phyloP scores from a whole-genome alignment of 2,888 invertebrate species.

The Pollenia labialis region DNA sequence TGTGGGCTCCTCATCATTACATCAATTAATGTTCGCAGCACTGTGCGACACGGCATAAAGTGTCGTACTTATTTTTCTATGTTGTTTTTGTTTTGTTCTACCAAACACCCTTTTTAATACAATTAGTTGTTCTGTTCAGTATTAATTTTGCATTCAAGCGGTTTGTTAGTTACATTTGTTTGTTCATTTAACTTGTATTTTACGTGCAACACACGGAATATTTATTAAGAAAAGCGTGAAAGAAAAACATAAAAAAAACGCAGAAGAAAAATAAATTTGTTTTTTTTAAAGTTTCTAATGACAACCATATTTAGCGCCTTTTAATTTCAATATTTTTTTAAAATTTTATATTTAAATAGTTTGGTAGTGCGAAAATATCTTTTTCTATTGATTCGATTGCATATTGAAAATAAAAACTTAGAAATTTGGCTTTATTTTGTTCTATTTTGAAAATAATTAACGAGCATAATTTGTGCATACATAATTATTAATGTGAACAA shows the following conservation, averaged over 20 bases:
- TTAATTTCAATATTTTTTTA: slow-evolving; percentile 28
- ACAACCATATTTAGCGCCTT: slow-evolving; percentile 22
- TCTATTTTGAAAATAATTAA: slow-evolving; percentile 33
- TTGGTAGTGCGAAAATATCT: background rate
- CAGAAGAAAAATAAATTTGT: slow-evolving; percentile 5
- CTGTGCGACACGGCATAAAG: slow-evolving; percentile 61
- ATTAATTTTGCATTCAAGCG: slow-evolving; percentile 67
- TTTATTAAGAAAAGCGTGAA: background rate
- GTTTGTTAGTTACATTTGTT: slow-evolving; percentile 70
- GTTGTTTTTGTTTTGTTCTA: slow-evolving; percentile 1
- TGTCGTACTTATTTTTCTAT: slow-evolving; percentile 50
- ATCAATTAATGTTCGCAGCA: slow-evolving; percentile 42
- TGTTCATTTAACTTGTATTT: slow-evolving; percentile 64
- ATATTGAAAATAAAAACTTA: background rate
- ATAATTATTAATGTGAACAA: slow-evolving; percentile 24
- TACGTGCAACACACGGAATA: slow-evolving; percentile 35
- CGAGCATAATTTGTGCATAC: slow-evolving; percentile 44
- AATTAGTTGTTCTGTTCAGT: slow-evolving; percentile 71
- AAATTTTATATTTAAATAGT: background rate
- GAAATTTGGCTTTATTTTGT: background rate
- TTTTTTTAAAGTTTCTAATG: background rate
- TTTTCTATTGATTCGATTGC: slow-evolving; percentile 12
- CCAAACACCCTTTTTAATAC: slow-evolving; percentile 71
- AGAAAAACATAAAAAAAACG: background rate
- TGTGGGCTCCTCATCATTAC: slow-evolving; percentile 25